These are phyloP conservation scores for Riparia riparia DNA, from an alignment of 2,113 vertebrate genomes.

Conservation along the genomic window DNA sequence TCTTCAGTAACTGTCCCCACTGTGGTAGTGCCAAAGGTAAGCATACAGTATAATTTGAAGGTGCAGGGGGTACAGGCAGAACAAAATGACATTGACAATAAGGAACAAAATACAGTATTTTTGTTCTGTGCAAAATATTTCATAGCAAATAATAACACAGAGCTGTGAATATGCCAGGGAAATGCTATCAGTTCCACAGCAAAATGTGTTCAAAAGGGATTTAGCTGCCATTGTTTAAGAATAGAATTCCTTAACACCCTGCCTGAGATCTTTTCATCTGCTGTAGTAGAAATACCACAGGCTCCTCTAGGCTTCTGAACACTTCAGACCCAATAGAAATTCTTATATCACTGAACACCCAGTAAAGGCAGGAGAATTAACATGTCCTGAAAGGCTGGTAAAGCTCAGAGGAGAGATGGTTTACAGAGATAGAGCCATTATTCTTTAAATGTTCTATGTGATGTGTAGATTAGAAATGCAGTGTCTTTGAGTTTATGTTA, in stretches of 20 bases:
- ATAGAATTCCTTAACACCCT: background rate
- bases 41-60: background rate
- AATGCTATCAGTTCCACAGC: background rate
- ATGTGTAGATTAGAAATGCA: background rate
- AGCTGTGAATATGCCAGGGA: background rate
- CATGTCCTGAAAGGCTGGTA: background rate
- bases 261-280: background rate
- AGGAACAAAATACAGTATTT: background rate
- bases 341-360: background rate
- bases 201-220: background rate
- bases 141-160: background rate
- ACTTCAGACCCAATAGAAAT: background rate
- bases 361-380: background rate
- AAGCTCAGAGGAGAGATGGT: background rate
- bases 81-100: background rate
- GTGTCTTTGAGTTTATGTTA: background rate
- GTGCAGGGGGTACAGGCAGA: background rate
- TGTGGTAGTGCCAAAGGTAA: background rate
- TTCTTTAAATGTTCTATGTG: background rate
- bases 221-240: background rate
- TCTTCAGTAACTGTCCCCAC: background rate
- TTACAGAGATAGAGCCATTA: background rate
- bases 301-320: background rate
- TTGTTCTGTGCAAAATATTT: background rate
- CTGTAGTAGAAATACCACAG: background rate